A percentile compares a stretch with the other conserved stretches of the same genome.
Conservation (phyloP, 1,140 invertebrate genomes). For the Sipha flava region DNA sequence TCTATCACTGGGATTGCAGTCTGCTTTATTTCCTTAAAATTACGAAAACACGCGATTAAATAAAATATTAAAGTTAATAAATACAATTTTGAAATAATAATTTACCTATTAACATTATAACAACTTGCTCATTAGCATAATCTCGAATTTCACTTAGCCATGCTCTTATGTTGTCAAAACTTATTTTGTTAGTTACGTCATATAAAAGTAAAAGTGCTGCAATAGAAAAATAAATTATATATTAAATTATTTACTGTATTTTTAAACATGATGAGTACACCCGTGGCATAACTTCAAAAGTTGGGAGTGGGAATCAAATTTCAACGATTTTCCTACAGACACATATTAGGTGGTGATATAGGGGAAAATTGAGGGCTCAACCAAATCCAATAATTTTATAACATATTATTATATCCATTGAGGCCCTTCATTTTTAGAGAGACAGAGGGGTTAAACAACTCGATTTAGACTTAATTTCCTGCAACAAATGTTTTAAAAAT, state of each 20-base stretch:
- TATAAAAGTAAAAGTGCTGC: conserved; percentile 78
- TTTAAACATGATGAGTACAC: no score
- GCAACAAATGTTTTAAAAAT: no score
- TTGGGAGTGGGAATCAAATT: no score
- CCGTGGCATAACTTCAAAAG: no score
- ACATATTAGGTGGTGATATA: no score
- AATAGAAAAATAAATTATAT: conserved; percentile 41
- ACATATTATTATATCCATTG: no score
- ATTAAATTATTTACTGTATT: neutral
- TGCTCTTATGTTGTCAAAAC: conserved; percentile 78
- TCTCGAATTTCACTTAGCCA: conserved; percentile 81
- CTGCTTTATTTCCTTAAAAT: conserved; percentile 69
- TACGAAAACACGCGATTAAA: neutral
- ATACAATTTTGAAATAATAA: conserved; percentile 2
- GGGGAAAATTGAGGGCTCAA: no score
- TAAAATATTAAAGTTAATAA: neutral
- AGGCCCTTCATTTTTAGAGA: no score
- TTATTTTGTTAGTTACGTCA: conserved; percentile 82
- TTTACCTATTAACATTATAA: conserved; percentile 79
- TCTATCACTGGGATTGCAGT: conserved; percentile 59
- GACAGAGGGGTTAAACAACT: no score
- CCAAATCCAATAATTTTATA: no score
- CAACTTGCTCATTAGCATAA: conserved; percentile 77
- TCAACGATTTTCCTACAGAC: no score
- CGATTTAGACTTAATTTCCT: no score